Base-by-base conservation (phyloP, 2,888 invertebrate genomes). In the Siphlonurus alternatus region DNA sequence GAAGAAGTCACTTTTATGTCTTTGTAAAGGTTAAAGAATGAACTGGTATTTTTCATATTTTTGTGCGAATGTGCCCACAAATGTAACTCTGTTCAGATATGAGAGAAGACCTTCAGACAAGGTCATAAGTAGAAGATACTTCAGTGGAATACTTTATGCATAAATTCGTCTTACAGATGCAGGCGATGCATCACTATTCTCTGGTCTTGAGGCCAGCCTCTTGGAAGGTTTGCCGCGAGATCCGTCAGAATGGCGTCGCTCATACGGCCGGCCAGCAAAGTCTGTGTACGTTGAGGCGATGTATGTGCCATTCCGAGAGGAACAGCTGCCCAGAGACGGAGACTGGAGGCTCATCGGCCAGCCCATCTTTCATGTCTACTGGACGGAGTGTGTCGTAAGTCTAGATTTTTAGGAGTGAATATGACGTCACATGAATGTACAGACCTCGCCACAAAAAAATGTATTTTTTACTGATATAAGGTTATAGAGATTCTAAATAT, bases 311-410 rank as follows among this genome's bases (percentile, higher is more conserved):
- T 92, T 89, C 73, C 86, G 86, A 73, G 84, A 84, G 66, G 86
- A 83, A 64, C 82, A 85, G 66, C 75, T 92, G 64, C 88, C 89
- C 60, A 83, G 84, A 66, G 86, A 85, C 61, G 83, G 82, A 64
- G 83, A 86, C 73, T 85, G 87, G 76, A 88, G 87, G 72, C 81
- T 96, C 61, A 80, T 94, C 66, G 88, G 91, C 69, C 88, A 90
- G 71, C 93, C 95, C 15, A 87, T 96, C 74, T 85, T 97, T 73
- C 94, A 97, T 75, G 89, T 93, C 66, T 97, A 88, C 76, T 94
- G 95, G 87, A 94, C 91, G 23, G 95, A 96, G 74, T 95, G 95
- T 81, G 84, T 84, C 74, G 95, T 95, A 80, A 80, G 84, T 79
- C 5, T 60, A 3, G n/a, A 19, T n/a, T 59, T 22, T 15, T 1